Base-by-base conservation (phyloP, 2,888 invertebrate genomes). In the Hipparchia sbordonii region DNA sequence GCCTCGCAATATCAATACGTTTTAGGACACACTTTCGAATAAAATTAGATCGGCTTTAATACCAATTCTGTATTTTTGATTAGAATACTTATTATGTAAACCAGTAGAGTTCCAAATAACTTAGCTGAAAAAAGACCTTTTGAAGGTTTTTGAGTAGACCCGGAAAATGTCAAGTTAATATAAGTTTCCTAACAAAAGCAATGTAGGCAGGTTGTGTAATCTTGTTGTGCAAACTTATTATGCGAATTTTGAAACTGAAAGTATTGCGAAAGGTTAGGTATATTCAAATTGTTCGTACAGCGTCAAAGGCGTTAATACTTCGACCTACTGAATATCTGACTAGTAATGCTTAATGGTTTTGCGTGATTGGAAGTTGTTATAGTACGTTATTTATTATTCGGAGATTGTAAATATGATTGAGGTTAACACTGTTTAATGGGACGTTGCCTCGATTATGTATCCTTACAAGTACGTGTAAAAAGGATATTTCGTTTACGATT, bases 251-350 rank as follows among this genome's bases (percentile, higher is more conserved):
- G 81, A 82, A 82, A 82, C 83, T 84, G 84, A 84, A 84, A 84
- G 84, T 82, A 77, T 79, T 80, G 76, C 77, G 74, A 76, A 72
- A 76, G 73, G 71, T 66, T 67, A 67, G 2, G 5, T 39, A 2
- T 54, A 68, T 66, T 71, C 70, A 71, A 75, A 77, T 77, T 78
- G 71, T 74, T 68, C 73, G 77, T 71, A 72, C 76, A 81, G 80
- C 82, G 84, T 79, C 77, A 74, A 78, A 82, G 83, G 83, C 82
- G 84, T 82, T 88, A 86, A 88, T 86, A 76, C 75, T 75, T 73
- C 59, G 76, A 77, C 79, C 82, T 78, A 79, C 86, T 83, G 82
- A 83, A 81, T 82, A 81, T 79, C 71, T 70, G 56, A 66, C 39
- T 65, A 76, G 51, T 13, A 57, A 23, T 46, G 61, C 59, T 67